Base-by-base conservation (phyloP, 2,888 invertebrate genomes). In the Listrodromus nycthemerus region DNA sequence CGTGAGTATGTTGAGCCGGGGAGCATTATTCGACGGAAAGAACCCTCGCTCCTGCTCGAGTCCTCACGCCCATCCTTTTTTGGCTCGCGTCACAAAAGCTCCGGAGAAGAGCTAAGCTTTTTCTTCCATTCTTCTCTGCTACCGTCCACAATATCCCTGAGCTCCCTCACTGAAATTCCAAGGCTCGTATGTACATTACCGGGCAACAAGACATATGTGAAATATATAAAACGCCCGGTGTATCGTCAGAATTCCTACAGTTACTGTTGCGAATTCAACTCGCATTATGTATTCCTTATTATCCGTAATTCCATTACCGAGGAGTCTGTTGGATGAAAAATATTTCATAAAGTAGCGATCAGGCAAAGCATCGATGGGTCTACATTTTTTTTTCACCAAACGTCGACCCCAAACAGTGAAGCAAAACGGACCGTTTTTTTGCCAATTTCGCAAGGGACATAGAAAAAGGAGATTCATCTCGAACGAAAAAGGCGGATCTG, bases 31-130 rank as follows among this genome's bases (percentile, higher is more conserved):
- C 37, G 16, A 4, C 41, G 41, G 33, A 37, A 8, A 55, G 37
- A 24, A 61, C 27, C 58, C 30, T 61, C 27, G 3, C 10, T 27
- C 27, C 6, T n/a, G 6, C 21, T 27, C 45, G 8, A 30, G 27
- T 19, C 24, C 41, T 27, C 27, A 19, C 61, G 19, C 16, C 30
- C 24, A 27, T 45, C 30, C 58, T 30, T 61, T 52, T 73, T 73
- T 61, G 45, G 58, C 41, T 45, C 73, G 27, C 27, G 30, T 45
- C 30, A n/a, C 70, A 70, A 30, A 70, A 19, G 52, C 65, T 65
- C 65, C 65, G 5, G 16, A 6, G 16, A 27, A 16, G 6, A 61
- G n/a, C 37, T 61, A 61, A 58, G 37, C 37, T 58, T 16, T n/a
- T 37, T 13, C 24, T n/a, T 41, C 37, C 55, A 24, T 61, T 48